phyloP scores from a whole-genome alignment of 2,113 vertebrate genomes.

The Phalacrocorax brasilianus region DNA sequence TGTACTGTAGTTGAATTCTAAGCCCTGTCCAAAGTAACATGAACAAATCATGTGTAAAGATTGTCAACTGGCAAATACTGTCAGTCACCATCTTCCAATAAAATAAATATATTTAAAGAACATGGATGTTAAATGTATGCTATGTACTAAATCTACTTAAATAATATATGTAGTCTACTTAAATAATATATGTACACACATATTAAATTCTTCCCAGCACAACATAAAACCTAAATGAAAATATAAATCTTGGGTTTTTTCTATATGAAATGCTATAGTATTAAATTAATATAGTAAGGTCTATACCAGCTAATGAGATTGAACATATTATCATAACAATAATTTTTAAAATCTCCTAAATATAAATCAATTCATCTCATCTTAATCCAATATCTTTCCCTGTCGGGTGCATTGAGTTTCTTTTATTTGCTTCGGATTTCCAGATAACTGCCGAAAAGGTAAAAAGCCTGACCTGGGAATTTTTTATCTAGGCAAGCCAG shows the following conservation, averaged over 20 bases:
- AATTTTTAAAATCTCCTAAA: background rate
- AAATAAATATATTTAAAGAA: slow-evolving; percentile 14
- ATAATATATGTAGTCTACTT: slow-evolving; percentile 9
- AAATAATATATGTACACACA: slow-evolving; percentile 17
- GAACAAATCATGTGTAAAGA: background rate
- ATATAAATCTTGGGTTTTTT: background rate
- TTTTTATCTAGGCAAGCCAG: background rate
- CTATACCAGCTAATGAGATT: background rate
- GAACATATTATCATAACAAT: background rate
- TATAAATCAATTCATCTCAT: background rate
- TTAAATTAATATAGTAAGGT: background rate
- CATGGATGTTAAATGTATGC: background rate
- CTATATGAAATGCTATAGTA: background rate
- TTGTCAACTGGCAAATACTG: background rate
- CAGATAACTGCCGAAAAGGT: background rate
- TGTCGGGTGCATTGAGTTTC: background rate
- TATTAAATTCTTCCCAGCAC: background rate
- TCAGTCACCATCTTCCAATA: background rate
- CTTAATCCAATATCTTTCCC: background rate
- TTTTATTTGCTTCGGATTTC: background rate
- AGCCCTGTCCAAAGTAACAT: background rate
- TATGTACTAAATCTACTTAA: slow-evolving; percentile 14
- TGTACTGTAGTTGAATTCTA: background rate
- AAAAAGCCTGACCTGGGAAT: background rate
- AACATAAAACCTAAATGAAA: background rate